A percentile compares a stretch with the other conserved stretches of the same genome.
Conservation (phyloP, 1,140 invertebrate genomes). For the Potamilus streckersoni region DNA sequence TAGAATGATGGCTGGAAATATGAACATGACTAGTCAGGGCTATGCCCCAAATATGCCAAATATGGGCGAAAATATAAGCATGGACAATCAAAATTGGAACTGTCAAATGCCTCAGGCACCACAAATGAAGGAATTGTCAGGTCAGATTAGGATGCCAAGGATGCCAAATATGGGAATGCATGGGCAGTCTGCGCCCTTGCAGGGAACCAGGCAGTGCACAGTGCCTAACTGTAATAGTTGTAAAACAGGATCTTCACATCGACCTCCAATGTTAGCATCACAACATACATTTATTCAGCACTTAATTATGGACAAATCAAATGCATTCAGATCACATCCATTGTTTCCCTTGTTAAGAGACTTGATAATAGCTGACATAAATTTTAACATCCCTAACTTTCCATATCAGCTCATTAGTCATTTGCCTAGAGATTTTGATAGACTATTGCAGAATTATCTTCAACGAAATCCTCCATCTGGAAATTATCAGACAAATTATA, state of each 20-base stretch:
- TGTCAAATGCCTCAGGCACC: slow-evolving; percentile 40
- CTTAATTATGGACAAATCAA: slow-evolving; percentile 62
- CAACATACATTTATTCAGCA: slow-evolving; percentile 65
- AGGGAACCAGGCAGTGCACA: slow-evolving; percentile 40
- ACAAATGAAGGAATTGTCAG: slow-evolving; percentile 33
- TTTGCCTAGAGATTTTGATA: slow-evolving; percentile 63
- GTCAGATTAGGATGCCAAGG: slow-evolving; percentile 27
- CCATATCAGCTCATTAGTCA: slow-evolving; percentile 64
- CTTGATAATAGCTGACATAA: slow-evolving; percentile 67
- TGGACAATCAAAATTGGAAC: slow-evolving; percentile 28
- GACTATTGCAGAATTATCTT: slow-evolving; percentile 63
- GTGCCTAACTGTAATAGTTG: slow-evolving; percentile 55
- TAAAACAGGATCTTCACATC: slow-evolving; percentile 48
- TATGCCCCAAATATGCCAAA: slow-evolving; percentile 20
- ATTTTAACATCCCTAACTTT: slow-evolving; percentile 62
- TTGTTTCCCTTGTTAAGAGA: slow-evolving; percentile 65
- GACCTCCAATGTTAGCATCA: slow-evolving; percentile 57
- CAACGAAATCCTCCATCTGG: slow-evolving; percentile 58
- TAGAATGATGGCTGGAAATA: slow-evolving; percentile 33
- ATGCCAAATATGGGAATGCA: slow-evolving; percentile 28
- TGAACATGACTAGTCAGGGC: slow-evolving; percentile 34
- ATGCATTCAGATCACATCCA: slow-evolving; percentile 65
- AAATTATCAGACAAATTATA: slow-evolving; percentile 60
- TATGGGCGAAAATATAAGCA: slow-evolving; percentile 24
- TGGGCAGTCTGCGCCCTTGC: slow-evolving; percentile 23